Base-by-base conservation (phyloP, 1,140 invertebrate genomes). In the Nasonia vitripennis region DNA sequence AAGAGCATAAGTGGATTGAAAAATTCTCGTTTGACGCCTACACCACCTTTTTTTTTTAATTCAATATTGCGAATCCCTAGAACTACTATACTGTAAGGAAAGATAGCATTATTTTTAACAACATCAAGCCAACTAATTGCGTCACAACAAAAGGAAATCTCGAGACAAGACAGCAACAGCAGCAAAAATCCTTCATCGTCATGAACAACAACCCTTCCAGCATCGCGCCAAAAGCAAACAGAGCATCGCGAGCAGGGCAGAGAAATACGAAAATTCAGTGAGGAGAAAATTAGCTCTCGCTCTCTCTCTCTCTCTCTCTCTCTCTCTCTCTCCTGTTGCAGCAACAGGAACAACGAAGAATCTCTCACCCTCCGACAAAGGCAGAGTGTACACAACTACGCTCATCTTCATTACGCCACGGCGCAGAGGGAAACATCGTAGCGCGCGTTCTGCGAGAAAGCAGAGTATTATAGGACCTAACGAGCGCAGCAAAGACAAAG, bases 211-310 rank as follows among this genome's bases (percentile, higher is more conserved):
- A 62, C 55, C 55, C 55, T 62, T 62, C 55, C 55, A 45, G 41
- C 41, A 45, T 45, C 41, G 20, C 55, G 20, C 20, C 55, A 62
- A 62, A 62, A 62, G 55, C 55, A 62, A 62, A 62, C 55, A 62
- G 55, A 62, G 20, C 55, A 62, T 73, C 27, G 70, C 70, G 31
- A 37, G n/a, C 27, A 73, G 27, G 27, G 70, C n/a, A 62, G 55
- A 80, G 37, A 70, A 70, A 70, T 41, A 70, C 12, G 55, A 17
- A 71, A 74, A 82, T 74, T 74, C 17, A 62, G 6, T 5, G 23
- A 80, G 45, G 68, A 73, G 68, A 85, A 85, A 80, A 85, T 85
- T 80, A 85, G 78, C 37, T n/a, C 17, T 62, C 55, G n/a, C 55
- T 62, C 55, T 20, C 55, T 62, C 55, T 62, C 55, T 62, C 27